These are phyloP conservation scores for Aquatica leii DNA, from an alignment of 2,888 invertebrate genomes.

Conservation along the genomic window DNA sequence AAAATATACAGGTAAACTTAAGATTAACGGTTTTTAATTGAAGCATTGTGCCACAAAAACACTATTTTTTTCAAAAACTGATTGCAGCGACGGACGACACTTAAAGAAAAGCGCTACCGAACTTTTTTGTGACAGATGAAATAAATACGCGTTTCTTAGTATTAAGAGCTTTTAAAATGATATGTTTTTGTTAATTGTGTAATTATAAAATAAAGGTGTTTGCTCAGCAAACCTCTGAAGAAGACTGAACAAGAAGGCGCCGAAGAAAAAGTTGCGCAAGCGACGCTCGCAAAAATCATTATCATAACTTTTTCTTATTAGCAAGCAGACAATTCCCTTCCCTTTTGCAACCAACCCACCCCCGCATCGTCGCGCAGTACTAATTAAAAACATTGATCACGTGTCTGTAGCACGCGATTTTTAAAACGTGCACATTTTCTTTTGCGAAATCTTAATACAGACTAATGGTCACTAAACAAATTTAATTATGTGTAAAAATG, in stretches of 20 bases:
- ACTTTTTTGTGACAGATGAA: neutral
- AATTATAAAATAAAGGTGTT: slow-evolving; percentile 34
- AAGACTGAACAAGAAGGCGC: slow-evolving; percentile 47
- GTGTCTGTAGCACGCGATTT: slow-evolving; percentile 44
- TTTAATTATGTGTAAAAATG: slow-evolving; percentile 36
- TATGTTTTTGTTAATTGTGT: slow-evolving; percentile 2
- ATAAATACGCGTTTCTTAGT: neutral
- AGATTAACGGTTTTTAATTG: slow-evolving; percentile 44
- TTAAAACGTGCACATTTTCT: slow-evolving; percentile 22
- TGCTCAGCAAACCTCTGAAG: slow-evolving; percentile 43
- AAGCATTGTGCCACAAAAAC: slow-evolving; percentile 27
- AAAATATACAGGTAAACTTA: slow-evolving; percentile 31
- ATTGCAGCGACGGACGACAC: slow-evolving; percentile 27
- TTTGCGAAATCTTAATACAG: slow-evolving; percentile 1
- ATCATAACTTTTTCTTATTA: slow-evolving; percentile 61
- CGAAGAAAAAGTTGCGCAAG: slow-evolving; percentile 58
- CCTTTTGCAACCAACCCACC: slow-evolving; percentile 47
- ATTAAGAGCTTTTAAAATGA: neutral
- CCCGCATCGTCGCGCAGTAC: slow-evolving; percentile 43
- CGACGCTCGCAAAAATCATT: slow-evolving; percentile 59
- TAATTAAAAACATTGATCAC: slow-evolving; percentile 56
- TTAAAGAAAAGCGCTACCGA: slow-evolving; percentile 7
- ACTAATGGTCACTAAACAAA: slow-evolving; percentile 8
- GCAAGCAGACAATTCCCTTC: slow-evolving; percentile 60
- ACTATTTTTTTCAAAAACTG: slow-evolving; percentile 15